These are phyloP conservation scores for Pterocles orientalis DNA, from an alignment of 2,113 vertebrate species.

Conservation along the genomic window DNA sequence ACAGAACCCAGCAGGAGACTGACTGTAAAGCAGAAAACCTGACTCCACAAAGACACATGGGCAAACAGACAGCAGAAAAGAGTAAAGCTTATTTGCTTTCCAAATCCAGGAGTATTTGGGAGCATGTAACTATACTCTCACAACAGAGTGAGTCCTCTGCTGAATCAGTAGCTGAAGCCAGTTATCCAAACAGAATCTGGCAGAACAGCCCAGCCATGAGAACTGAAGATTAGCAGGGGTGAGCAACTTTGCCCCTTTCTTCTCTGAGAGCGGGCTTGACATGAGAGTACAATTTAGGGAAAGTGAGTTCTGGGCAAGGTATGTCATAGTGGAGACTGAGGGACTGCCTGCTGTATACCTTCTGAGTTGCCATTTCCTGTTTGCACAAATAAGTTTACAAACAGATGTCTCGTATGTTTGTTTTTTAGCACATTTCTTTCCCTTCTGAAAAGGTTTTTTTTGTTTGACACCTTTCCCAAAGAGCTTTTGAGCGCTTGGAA, in stretches of 20 bases:
- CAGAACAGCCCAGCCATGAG: neutral
- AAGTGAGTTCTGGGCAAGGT: neutral
- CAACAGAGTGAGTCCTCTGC: neutral
- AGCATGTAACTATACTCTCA: constrained; percentile 22
- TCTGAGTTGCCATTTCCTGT: neutral
- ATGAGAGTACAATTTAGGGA: neutral
- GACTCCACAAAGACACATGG: neutral
- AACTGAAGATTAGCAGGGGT: constrained; percentile 39
- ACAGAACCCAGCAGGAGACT: neutral
- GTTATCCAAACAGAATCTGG: constrained; percentile 12
- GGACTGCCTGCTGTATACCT: neutral
- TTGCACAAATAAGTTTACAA: neutral
- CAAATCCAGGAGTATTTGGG: constrained; percentile 30
- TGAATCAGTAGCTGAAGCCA: constrained; percentile 22
- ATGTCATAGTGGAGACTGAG: neutral
- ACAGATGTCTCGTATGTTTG: neutral
- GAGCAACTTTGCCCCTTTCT: constrained; percentile 52
- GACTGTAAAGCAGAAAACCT: constrained; percentile 3
- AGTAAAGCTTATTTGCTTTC: constrained; percentile 51
- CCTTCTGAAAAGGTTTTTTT: neutral
- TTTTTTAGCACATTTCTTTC: neutral
- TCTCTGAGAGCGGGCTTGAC: neutral
- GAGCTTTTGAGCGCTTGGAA: neutral
- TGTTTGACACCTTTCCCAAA: neutral
- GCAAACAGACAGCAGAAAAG: neutral